Base-by-base conservation (phyloP, 2,113 vertebrate species). In the Dissostichus mawsoni region DNA sequence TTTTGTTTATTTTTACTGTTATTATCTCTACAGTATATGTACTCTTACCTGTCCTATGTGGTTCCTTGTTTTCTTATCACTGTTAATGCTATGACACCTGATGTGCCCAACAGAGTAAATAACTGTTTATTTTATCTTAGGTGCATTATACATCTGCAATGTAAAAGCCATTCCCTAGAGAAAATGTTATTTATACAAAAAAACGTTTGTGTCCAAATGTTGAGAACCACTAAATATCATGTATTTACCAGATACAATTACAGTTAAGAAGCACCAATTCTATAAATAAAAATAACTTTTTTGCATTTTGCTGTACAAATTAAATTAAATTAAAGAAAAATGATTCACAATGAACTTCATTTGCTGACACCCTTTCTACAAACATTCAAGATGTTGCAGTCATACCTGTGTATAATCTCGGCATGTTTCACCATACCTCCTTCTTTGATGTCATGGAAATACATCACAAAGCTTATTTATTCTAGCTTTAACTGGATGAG, bases 401-500 rank as follows among this genome's bases (percentile, higher is more conserved):
- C 45, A 29, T 36, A 77, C 65, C 74, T 75, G 69, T 23, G 51
- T 64, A 56, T 52, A 52, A 51, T 80, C 61, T 29, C 13, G 0
- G 29, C 61, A 2, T 36, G 18, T 57, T 78, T 74, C 70, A 44
- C 74, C 67, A 75, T 62, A n/a, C 17, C 13, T 80, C 25, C 11
- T 8, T 50, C 78, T 79, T 82, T 80, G 78, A 81, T 76, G 76
- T 68, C 29, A 45, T 59, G 59, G 58, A 80, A 82, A 83, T 18
- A 72, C 53, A 78, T 69, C 57, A 72, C 53, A 80, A 78, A 65
- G 20, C 61, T 65, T 67, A n/a, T n/a, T 14, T 44, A 58, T 65
- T 59, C 52, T 8, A 41, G 73, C 73, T 11, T 25, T 48, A 78
- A 68, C 57, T 20, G 44, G 0, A 84, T 63, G 59, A 29, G 66